phyloP scores from a whole-genome alignment of 1,140 invertebrate species.

The Drosophila triauraria region DNA sequence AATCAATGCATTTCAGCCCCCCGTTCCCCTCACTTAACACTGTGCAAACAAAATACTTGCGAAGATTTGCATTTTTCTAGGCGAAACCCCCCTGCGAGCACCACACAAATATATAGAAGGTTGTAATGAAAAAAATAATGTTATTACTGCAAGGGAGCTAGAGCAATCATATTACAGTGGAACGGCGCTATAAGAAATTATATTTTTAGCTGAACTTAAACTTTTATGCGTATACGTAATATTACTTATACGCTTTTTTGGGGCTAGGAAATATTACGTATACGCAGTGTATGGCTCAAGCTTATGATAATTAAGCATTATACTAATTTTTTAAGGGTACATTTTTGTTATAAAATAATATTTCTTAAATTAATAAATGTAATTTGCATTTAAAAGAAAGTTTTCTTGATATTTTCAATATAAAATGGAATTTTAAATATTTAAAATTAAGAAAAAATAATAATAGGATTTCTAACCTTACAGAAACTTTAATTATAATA shows the following conservation, averaged over 20 bases:
- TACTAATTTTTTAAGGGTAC: too few relatives aligned
- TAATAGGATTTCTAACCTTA: too few relatives aligned
- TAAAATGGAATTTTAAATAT: too few relatives aligned
- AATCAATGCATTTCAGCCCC: constrained; percentile 49
- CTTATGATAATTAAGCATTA: too few relatives aligned
- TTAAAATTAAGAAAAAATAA: too few relatives aligned
- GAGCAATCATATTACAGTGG: constrained; percentile 19
- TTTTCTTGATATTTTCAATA: too few relatives aligned
- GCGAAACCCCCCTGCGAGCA: constrained; percentile 3
- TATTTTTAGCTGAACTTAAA: fast-evolving
- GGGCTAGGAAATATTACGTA: neutral
- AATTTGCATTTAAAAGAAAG: too few relatives aligned
- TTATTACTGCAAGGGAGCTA: constrained; percentile 26
- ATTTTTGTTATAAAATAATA: too few relatives aligned
- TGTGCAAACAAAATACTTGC: constrained; percentile 42
- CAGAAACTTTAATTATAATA: too few relatives aligned
- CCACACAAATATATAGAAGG: neutral
- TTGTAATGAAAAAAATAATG: constrained; percentile 39
- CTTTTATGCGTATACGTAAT: neutral
- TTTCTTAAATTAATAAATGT: too few relatives aligned
- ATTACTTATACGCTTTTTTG: neutral
- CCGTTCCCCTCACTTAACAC: neutral
- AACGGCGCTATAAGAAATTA: neutral
- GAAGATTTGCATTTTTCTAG: constrained; percentile 51
- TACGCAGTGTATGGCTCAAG: neutral